Percentiles rank a stretch among this genome's conserved stretches.
phyloP scores from a whole-genome alignment of 1,140 invertebrate genomes.

The Meloidogyne chitwoodi region DNA sequence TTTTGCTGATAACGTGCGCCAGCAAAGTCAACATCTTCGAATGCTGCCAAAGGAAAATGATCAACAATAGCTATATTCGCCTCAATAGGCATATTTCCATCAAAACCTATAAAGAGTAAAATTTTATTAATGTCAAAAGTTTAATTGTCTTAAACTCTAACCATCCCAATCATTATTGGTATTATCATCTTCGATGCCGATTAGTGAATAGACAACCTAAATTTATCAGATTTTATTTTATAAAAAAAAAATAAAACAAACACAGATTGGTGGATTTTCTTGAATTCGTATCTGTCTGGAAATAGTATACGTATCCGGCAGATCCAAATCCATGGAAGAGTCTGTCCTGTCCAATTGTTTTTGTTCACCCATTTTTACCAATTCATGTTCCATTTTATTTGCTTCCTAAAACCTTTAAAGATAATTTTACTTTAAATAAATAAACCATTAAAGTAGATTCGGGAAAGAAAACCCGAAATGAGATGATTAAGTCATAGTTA shows the following conservation, averaged over 20 bases:
- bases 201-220: slow-evolving; percentile 5
- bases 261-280: slow-evolving; percentile 3
- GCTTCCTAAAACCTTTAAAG: not conserved
- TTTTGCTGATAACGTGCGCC: not conserved
- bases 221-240: not conserved
- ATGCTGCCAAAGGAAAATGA: not conserved
- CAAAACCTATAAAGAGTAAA: not conserved
- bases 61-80: not conserved
- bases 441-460: slow-evolving; percentile 10
- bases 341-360: not conserved
- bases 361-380: slow-evolving; percentile 12
- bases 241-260: not conserved
- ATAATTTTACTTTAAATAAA: not conserved
- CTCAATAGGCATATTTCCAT: not conserved
- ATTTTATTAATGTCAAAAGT: not conserved
- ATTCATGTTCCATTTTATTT: slow-evolving; percentile 4
- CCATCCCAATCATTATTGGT: slow-evolving; percentile 12
- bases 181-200: slow-evolving; percentile 8
- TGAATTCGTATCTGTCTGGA: slow-evolving; percentile 1
- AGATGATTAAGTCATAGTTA: not conserved
- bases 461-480: slow-evolving; percentile 6
- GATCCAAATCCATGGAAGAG: not conserved
- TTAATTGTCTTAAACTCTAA: not conserved
- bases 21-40: not conserved
- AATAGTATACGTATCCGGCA: slow-evolving; percentile 9